Evolutionary conservation across 2,888 invertebrate species (phyloP), one percentile per base, ranked within the genome.

Genomic region (Caradrina clavipalpis): DNA sequence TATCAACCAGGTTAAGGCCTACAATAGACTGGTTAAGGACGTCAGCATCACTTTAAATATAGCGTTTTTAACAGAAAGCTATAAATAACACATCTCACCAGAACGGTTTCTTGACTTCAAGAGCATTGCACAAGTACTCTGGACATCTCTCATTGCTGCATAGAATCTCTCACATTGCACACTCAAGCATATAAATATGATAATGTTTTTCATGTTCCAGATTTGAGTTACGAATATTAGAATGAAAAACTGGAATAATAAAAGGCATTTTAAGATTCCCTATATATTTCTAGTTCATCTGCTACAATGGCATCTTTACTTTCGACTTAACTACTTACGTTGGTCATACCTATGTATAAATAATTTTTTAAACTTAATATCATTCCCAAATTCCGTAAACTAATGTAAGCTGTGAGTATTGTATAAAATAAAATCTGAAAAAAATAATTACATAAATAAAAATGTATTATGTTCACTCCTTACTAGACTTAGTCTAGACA

Each of bases 111-210:
- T 53, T 17, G 47, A 58, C 10, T 31, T 58, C 42, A 54, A 6
- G 0, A 49, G 15, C 15, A 63, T n/a, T 13, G 31, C 21, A 22
- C 71, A 72, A 11, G 35, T 54, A 19, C 42, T 58, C 2, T 72
- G 57, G 13, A 72, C 35, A 50, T 72, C 72, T 54, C 49, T 58
- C 49, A 71, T 63, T 11, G 63, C 42, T 49, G 57, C 31, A 15
- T 72, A 72, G 7, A 63, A 58, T 49, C 42, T 71, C 49, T 72
- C 71, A 63, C 53, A 71, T 19, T 63, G 15, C 17, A 63, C 39
- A 8, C 63, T 45, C n/a, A 72, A 11, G 21, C 15, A 49, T 8
- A 54, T 63, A 1, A 63, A 10, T 31, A 72, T 11, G 17, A 63
- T 22, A 1, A 53, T 22, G 13, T 54, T 71, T 3, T 63, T 72